A percentile compares a stretch with the other conserved stretches of the same genome.
phyloP scores from a whole-genome alignment of 1,140 invertebrate species.

The Littorina saxatilis region DNA sequence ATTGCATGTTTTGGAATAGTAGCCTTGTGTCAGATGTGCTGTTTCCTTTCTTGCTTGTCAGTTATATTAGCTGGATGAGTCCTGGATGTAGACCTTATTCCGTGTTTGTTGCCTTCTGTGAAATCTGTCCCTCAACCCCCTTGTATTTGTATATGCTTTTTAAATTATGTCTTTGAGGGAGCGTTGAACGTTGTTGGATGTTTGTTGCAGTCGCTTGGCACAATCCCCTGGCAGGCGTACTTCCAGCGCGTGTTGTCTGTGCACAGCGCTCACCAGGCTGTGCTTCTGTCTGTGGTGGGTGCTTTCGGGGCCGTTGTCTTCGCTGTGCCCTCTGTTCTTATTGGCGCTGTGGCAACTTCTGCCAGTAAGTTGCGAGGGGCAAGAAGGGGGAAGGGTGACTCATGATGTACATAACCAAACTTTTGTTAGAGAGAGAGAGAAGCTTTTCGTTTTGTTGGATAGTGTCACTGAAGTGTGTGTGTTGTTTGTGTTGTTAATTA shows the following conservation, averaged over 20 bases:
- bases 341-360: constrained; percentile 94
- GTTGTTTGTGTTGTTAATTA: neutral
- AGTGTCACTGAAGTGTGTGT: no score
- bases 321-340: constrained; percentile 95
- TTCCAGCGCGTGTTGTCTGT: constrained; percentile 97
- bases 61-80: neutral
- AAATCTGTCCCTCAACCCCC: neutral
- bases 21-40: neutral
- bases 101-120: neutral
- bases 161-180: neutral
- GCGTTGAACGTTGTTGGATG: no score
- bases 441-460: no score
- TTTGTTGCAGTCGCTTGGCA: constrained; percentile 88
- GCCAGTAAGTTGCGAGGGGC: constrained; percentile 85
- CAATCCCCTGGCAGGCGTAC: constrained; percentile 98
- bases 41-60: no score
- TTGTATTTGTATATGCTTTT: neutral
- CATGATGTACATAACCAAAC: no score
- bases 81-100: neutral
- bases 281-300: constrained; percentile 84
- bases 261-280: constrained; percentile 91
- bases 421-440: neutral
- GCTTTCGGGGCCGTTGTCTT: constrained; percentile 91
- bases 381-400: neutral
- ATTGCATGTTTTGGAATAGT: constrained; percentile 9